Evolutionary conservation across 2,888 invertebrate genomes (phyloP).

Genomic region (Octodonta nipae): DNA sequence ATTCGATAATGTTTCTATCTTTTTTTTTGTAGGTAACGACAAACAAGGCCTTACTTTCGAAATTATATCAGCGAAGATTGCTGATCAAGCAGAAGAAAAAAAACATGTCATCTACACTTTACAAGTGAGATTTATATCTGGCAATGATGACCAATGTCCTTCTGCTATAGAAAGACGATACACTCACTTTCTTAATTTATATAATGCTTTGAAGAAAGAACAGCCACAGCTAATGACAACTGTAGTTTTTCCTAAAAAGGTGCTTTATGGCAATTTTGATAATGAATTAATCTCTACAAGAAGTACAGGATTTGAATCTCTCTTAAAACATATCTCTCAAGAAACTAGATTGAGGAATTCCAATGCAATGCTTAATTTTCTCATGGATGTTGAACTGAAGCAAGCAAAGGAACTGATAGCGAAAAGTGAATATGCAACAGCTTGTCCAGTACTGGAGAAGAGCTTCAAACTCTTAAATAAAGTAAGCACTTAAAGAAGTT

Average conservation of each 20-base stretch:
- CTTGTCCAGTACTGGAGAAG: conserved; percentile 51
- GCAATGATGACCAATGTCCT: conserved; percentile 42
- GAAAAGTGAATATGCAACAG: conserved; percentile 45
- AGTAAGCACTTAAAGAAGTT: conserved; percentile 30
- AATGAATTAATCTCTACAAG: conserved; percentile 50
- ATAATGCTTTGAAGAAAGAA: conserved; percentile 46
- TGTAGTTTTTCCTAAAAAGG: conserved; percentile 47
- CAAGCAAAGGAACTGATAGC: conserved; percentile 47
- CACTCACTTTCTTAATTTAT: conserved; percentile 56
- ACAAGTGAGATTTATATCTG: conserved; percentile 47
- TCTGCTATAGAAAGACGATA: conserved; percentile 56
- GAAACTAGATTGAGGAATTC: conserved; percentile 46
- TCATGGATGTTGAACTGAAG: conserved; percentile 50
- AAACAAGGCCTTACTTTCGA: conserved; percentile 44
- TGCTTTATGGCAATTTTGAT: conserved; percentile 49
- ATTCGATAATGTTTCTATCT: not conserved
- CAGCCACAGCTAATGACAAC: conserved; percentile 41
- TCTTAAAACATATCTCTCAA: conserved; percentile 44
- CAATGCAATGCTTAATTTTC: conserved; percentile 44
- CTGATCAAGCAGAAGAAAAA: conserved; percentile 46
- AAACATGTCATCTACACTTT: conserved; percentile 59
- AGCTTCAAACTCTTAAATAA: conserved; percentile 53
- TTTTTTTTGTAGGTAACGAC: conserved; percentile 19
- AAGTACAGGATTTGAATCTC: conserved; percentile 49
- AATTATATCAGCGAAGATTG: conserved; percentile 53